Percentiles rank a stretch among this genome's conserved stretches.
phyloP scores from a whole-genome alignment of 2,888 invertebrate species.

The Stenurella melanura region DNA sequence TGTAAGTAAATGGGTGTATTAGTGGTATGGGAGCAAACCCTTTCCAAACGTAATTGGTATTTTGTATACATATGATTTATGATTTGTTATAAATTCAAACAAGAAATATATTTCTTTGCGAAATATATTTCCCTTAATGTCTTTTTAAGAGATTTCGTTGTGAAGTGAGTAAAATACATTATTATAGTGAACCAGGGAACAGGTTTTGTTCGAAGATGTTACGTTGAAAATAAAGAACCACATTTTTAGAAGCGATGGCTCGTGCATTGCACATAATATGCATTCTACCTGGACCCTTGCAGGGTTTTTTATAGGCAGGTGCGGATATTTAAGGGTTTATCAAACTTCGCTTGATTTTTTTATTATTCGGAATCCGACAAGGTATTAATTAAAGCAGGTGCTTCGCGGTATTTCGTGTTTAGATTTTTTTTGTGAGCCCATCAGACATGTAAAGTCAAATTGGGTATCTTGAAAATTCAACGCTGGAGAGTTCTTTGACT shows the following conservation, averaged over 20 bases:
- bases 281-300: conserved; percentile 47
- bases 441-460: neutral
- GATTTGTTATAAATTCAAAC: too few relatives aligned
- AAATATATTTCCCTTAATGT: too few relatives aligned
- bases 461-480: conserved; percentile 19
- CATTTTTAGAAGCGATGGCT: conserved; percentile 33
- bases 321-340: conserved; percentile 68
- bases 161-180: neutral
- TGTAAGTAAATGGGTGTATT: too few relatives aligned
- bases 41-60: too few relatives aligned
- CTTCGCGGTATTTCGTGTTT: conserved; percentile 34
- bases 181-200: neutral
- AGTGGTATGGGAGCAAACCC: too few relatives aligned
- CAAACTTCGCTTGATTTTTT: conserved; percentile 53
- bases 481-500: conserved; percentile 3
- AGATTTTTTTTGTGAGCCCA: conserved; percentile 42
- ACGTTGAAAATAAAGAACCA: neutral
- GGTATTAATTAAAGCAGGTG: conserved; percentile 61
- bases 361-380: conserved; percentile 53
- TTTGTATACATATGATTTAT: too few relatives aligned
- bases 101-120: too few relatives aligned
- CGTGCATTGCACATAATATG: conserved; percentile 30
- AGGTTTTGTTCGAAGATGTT: neutral
- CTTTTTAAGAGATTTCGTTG: neutral
- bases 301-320: conserved; percentile 62